Conservation (phyloP, 2,888 invertebrate species). For the Gnatocerus cornutus region DNA sequence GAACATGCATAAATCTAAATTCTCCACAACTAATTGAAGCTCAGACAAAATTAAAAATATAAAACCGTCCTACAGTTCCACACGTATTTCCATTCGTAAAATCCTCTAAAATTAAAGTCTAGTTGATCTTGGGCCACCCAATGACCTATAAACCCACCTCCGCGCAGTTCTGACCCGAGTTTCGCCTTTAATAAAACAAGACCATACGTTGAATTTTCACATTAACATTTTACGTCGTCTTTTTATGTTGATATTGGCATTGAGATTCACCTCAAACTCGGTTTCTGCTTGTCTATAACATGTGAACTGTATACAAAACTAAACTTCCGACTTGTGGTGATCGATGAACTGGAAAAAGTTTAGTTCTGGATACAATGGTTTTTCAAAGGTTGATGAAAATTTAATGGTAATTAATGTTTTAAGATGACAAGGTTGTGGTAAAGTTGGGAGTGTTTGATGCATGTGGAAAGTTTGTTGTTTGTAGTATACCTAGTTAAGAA, state of each 20-base stretch:
- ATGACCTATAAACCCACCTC: conserved; percentile 15
- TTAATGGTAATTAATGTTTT: too few relatives aligned
- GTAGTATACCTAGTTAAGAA: too few relatives aligned
- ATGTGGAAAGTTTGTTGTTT: too few relatives aligned
- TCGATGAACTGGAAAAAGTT: neutral
- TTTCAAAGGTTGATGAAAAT: too few relatives aligned
- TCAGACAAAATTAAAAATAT: too few relatives aligned
- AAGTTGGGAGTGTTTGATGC: too few relatives aligned
- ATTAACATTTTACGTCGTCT: conserved; percentile 18
- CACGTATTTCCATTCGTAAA: neutral
- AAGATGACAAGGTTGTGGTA: too few relatives aligned
- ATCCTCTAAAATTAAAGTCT: conserved; percentile 9
- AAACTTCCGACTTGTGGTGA: conserved; percentile 1
- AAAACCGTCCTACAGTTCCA: too few relatives aligned
- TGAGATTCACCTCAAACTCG: conserved; percentile 13
- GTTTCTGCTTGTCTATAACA: conserved; percentile 3
- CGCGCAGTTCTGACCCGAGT: neutral
- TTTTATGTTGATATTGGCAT: conserved; percentile 19
- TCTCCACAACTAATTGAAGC: too few relatives aligned
- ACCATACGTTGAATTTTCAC: conserved; percentile 11
- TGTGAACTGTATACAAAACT: conserved; percentile 20
- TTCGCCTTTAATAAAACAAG: conserved; percentile 8
- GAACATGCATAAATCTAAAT: too few relatives aligned
- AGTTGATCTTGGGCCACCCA: neutral
- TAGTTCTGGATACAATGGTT: too few relatives aligned